Base-by-base conservation (phyloP, 2,888 invertebrate species). In the Diplolepis rosae region DNA sequence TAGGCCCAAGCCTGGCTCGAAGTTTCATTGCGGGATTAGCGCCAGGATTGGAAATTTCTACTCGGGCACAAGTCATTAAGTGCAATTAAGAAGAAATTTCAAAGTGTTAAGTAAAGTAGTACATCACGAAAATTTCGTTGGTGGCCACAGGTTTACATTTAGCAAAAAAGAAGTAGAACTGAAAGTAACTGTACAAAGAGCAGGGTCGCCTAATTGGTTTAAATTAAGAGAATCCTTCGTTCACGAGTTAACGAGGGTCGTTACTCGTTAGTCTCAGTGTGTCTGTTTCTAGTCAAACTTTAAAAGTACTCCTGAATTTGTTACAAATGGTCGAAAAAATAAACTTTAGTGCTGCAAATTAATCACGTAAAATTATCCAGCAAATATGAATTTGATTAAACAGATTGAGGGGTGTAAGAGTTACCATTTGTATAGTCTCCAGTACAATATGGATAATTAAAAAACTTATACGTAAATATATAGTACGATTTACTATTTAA, bases 191-290 rank as follows among this genome's bases (percentile, higher is more conserved):
- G 2, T n/a, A 22, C 71, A 65, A 66, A 48, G 67, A 68, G 48
- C 70, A 35, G 76, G 75, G 66, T 77, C 72, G 70, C 75, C 74
- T 78, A 77, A 78, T 79, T 78, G 77, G 78, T 74, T 77, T 72
- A 70, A 77, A 79, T 79, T 78, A 77, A 79, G 72, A 77, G 75
- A 75, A 77, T 77, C 81, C 72, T 77, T 77, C 77, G 74, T 75
- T 74, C 77, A 70, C 72, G 71, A 76, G 74, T 77, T 77, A 77
- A 79, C 75, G 73, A 79, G 80, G 80, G 75, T 78, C 70, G 74
- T 77, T 74, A 77, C 77, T 77, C 77, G 77, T 75, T 77, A 77
- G 72, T 48, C 56, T 30, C 45, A 45, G 45, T 45, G 18, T 18
- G 18, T 13, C 61, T 61, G 24, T 39, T 11, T 56, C 39, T 39